phyloP scores from a whole-genome alignment of 2,888 invertebrate genomes.

The Drosophila percnosoma region DNA sequence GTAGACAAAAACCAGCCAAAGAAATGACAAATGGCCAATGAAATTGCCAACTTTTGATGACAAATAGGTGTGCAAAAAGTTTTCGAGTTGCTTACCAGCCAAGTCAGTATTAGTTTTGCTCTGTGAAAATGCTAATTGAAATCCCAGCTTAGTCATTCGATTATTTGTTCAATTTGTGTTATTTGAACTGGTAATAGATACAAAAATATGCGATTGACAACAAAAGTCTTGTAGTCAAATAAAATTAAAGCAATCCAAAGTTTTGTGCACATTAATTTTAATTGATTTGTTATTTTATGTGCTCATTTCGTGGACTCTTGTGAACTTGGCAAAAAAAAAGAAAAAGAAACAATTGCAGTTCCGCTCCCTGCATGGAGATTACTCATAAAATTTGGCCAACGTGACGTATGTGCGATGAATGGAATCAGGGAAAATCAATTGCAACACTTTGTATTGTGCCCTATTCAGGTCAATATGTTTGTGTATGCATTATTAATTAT shows the following conservation, averaged over 20 bases:
- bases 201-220: conserved; percentile 34
- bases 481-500: conserved; percentile 41
- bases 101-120: conserved; percentile 4
- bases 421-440: conserved; percentile 26
- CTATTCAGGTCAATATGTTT: conserved; percentile 44
- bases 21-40: conserved; percentile 31
- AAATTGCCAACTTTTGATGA: conserved; percentile 30
- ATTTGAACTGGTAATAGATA: conserved; percentile 41
- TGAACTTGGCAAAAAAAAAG: conserved; percentile 27
- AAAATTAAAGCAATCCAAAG: conserved; percentile 47
- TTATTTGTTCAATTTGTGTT: conserved; percentile 10
- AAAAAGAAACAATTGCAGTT: conserved; percentile 27
- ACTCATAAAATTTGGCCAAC: conserved; percentile 30
- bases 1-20: conserved; percentile 30
- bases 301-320: conserved; percentile 9
- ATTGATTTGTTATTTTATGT: conserved; percentile 56
- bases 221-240: conserved; percentile 38
- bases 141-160: conserved; percentile 6
- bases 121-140: conserved; percentile 47
- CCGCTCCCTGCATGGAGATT: conserved; percentile 32
- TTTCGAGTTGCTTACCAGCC: conserved; percentile 2
- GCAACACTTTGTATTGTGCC: conserved; percentile 21
- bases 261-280: conserved; percentile 70
- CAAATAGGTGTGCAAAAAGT: conserved; percentile 32
- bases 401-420: conserved; percentile 38